Percentiles rank a stretch among this genome's conserved stretches.
Evolutionary conservation across 2,888 invertebrate species (phyloP).

Genomic region (Galerucella calmariensis): DNA sequence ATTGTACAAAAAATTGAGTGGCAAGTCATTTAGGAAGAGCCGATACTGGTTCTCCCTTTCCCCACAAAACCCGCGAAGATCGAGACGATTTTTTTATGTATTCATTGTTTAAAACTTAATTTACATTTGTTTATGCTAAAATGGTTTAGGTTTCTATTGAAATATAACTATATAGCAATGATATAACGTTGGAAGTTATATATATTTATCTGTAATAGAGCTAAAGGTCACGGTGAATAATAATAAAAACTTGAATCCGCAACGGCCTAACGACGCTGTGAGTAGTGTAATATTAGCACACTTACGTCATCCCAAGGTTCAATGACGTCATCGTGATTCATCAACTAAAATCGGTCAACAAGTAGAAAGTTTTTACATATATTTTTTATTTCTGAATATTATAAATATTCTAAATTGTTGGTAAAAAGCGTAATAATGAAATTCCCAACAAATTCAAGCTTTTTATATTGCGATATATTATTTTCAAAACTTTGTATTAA

Average conservation of each 20-base stretch:
- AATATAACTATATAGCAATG: too few relatives aligned
- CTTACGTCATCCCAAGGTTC: conserved; percentile 58
- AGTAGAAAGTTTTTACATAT: neutral
- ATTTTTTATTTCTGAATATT: too few relatives aligned
- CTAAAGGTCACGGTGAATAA: conserved; percentile 18
- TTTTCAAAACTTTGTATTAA: too few relatives aligned
- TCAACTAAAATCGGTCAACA: conserved; percentile 35
- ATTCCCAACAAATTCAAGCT: too few relatives aligned
- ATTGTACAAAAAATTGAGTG: neutral
- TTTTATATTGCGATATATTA: too few relatives aligned
- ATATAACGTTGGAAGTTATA: neutral
- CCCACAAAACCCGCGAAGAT: conserved; percentile 1
- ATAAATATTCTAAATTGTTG: too few relatives aligned
- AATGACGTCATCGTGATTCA: conserved; percentile 62
- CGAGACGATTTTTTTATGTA: neutral
- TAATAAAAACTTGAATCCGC: conserved; percentile 26
- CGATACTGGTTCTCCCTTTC: conserved; percentile 28
- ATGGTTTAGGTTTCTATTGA: too few relatives aligned
- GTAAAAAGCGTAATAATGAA: too few relatives aligned
- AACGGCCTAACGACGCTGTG: conserved; percentile 37
- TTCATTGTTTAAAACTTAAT: neutral
- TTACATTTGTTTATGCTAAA: neutral
- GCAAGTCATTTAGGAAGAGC: neutral
- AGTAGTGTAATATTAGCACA: conserved; percentile 51
- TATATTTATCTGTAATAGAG: neutral